A percentile compares a stretch with the other conserved stretches of the same genome.
Conservation (phyloP, 1,140 invertebrate genomes). For the Babylonia areolata region DNA sequence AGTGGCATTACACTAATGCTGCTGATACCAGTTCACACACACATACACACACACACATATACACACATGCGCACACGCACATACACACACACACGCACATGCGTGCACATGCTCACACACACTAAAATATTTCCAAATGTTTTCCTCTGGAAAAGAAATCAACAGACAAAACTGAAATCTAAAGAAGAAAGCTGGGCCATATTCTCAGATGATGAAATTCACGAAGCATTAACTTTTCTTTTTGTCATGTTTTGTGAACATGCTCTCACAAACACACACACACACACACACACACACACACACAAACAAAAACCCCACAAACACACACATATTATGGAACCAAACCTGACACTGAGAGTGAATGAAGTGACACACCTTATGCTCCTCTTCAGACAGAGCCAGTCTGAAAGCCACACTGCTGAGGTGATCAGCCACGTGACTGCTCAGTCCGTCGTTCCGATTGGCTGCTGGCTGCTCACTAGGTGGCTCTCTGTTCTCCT, state of each 20-base stretch:
- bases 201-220: no score
- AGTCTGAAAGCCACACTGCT: conserved; percentile 71
- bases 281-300: conserved; percentile 13
- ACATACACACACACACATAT: conserved; percentile 24
- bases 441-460: conserved; percentile 67
- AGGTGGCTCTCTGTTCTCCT: conserved; percentile 65
- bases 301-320: neutral
- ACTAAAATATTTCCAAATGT: no score
- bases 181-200: no score
- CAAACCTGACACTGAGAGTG: neutral
- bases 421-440: conserved; percentile 67
- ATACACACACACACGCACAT: neutral
- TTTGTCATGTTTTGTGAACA: no score
- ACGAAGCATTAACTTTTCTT: no score
- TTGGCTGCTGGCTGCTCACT: conserved; percentile 64
- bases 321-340: neutral
- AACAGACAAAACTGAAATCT: no score
- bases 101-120: no score
- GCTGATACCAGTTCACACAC: neutral
- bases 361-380: conserved; percentile 54
- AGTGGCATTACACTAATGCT: no score
- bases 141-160: no score
- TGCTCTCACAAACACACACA: neutral
- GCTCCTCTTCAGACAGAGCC: conserved; percentile 70
- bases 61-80: neutral